phyloP scores from a whole-genome alignment of 2,113 vertebrate species.

The Azemiops feae region DNA sequence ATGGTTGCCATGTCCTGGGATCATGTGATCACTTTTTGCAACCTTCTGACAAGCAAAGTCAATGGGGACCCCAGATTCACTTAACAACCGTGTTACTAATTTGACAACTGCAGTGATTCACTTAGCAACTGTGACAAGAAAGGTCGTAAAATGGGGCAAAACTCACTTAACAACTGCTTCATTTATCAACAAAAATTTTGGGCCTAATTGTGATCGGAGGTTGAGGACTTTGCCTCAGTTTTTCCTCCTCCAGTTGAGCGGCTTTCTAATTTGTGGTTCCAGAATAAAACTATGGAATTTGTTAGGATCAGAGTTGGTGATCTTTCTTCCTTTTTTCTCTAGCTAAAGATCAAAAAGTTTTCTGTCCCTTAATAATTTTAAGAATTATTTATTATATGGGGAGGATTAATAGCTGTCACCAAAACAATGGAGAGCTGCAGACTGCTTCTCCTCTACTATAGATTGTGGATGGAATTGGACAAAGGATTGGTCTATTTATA shows the following conservation, averaged over 20 bases:
- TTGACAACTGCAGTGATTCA: too few species aligned
- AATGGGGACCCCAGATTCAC: too few species aligned
- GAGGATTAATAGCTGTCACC: neutral
- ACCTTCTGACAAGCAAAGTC: too few species aligned
- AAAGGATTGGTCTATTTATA: neutral
- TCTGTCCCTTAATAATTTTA: neutral
- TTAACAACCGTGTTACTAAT: too few species aligned
- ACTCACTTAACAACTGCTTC: too few species aligned
- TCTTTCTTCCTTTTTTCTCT: neutral
- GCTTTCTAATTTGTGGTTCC: neutral
- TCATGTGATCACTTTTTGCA: too few species aligned
- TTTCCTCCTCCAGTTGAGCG: neutral
- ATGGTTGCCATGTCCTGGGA: too few species aligned
- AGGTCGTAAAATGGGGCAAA: too few species aligned
- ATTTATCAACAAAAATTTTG: neutral
- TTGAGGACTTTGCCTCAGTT: neutral
- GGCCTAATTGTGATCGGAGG: neutral
- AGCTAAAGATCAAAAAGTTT: neutral
- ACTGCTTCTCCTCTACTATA: neutral
- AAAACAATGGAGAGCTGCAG: neutral
- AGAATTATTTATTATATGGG: neutral
- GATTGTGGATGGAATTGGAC: neutral
- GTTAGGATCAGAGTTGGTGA: neutral
- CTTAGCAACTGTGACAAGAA: too few species aligned
- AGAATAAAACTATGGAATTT: neutral